phyloP scores from a whole-genome alignment of 2,797 vertebrate species.

The Molossus molossus region DNA sequence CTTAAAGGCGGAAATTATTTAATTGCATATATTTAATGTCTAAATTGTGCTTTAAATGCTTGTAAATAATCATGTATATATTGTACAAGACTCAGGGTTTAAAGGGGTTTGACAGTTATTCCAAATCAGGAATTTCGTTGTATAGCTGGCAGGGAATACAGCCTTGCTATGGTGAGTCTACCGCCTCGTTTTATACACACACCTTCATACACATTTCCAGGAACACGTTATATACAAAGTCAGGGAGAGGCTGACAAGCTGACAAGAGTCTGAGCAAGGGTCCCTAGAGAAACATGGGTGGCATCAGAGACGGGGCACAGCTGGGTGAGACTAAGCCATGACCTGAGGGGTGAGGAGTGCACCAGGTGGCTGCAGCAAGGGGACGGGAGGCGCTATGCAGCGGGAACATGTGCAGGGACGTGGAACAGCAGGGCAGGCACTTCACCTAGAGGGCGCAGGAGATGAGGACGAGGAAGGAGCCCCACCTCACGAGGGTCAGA shows the following conservation, averaged over 20 bases:
- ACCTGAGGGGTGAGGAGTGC: not conserved
- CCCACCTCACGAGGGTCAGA: fast-evolving
- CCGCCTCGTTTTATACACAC: not conserved
- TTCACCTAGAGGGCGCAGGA: not conserved
- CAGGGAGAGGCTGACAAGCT: not conserved
- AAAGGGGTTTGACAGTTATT: constrained; percentile 30
- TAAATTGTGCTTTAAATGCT: constrained; percentile 43
- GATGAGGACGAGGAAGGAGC: not conserved
- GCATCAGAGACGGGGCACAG: not conserved
- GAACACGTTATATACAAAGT: not conserved
- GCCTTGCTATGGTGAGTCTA: not conserved
- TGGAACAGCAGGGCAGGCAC: not conserved
- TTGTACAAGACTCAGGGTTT: not conserved
- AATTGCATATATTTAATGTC: constrained; percentile 38
- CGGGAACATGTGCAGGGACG: not conserved
- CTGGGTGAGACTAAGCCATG: not conserved
- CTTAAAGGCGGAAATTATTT: constrained; percentile 53
- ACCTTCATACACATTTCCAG: not conserved
- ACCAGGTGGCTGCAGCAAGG: not conserved
- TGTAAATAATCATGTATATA: constrained; percentile 31
- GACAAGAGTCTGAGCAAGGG: not conserved
- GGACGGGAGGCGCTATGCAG: not conserved
- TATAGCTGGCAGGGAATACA: constrained; percentile 18
- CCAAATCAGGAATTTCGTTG: constrained; percentile 20
- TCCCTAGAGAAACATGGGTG: not conserved